These are phyloP conservation scores for Numida meleagris DNA, from an alignment of 2,113 vertebrate species.

Conservation along the genomic window DNA sequence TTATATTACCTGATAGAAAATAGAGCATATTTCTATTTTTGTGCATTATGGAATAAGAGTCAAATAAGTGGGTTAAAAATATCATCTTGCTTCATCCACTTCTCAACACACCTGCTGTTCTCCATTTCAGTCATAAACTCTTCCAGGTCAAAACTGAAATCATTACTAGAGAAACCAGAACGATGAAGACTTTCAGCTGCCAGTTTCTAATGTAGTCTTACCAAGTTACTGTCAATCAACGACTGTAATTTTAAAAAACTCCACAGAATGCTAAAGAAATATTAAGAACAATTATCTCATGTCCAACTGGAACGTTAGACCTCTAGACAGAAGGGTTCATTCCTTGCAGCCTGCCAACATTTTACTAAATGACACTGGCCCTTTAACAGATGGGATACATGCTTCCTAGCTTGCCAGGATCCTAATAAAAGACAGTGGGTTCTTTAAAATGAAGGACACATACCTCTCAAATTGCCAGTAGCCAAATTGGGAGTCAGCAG, in stretches of 20 bases:
- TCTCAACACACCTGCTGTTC: constrained; percentile 68
- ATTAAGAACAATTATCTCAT: constrained; percentile 73
- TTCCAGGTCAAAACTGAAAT: constrained; percentile 71
- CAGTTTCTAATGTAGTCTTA: constrained; percentile 72
- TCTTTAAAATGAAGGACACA: constrained; percentile 79
- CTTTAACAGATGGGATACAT: constrained; percentile 79
- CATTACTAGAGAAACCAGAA: constrained; percentile 70
- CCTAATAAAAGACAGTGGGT: constrained; percentile 80
- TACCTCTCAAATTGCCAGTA: constrained; percentile 76
- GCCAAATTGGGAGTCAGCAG: constrained; percentile 71
- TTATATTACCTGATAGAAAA: not conserved
- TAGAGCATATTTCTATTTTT: constrained; percentile 1
- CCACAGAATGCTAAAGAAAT: constrained; percentile 49
- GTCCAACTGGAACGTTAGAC: constrained; percentile 68
- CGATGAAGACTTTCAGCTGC: constrained; percentile 66
- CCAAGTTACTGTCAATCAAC: constrained; percentile 73
- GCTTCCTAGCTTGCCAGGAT: constrained; percentile 76
- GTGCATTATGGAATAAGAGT: constrained; percentile 43
- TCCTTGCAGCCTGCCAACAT: constrained; percentile 69
- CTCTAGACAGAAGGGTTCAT: constrained; percentile 69
- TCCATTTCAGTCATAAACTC: constrained; percentile 65
- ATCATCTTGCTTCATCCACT: constrained; percentile 55
- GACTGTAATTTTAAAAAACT: constrained; percentile 12
- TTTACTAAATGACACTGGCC: constrained; percentile 74
- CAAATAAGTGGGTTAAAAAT: constrained; percentile 69